Evolutionary conservation across 2,797 vertebrate species (phyloP), one percentile per base, ranked within the genome.

Genomic region (Oreonectes daqikongensis): DNA sequence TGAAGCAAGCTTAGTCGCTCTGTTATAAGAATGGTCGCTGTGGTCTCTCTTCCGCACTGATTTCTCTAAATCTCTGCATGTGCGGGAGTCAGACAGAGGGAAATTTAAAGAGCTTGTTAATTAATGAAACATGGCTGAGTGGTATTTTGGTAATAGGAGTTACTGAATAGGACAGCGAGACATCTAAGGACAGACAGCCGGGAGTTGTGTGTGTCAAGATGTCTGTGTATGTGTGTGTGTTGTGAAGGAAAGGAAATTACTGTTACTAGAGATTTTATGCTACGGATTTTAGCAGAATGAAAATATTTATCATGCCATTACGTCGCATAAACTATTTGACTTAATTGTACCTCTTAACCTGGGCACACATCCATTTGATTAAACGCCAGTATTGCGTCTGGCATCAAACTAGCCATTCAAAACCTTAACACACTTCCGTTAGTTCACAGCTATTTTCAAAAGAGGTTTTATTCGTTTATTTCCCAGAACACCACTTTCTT

Each of bases 111-210:
- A 82, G 79, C 65, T 32, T 83, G 85, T 85, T 83, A 87, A 91
- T 91, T 87, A 90, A 89, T 82, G 73, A 84, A 80, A 82, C 84
- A 70, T 76, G 81, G 75, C 61, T 68, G 78, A 84, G 81, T 75
- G 78, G 76, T 78, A 86, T 85, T 70, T 88, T 75, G 66, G 79
- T 84, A 60, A 87, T 85, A 86, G 81, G 85, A 88, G 87, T 87
- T 79, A 86, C 77, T 71, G 84, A 72, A 78, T 61, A 63, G 77
- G 84, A 86, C 84, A 84, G 79, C 81, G 69, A 70, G 83, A 82
- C 63, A 78, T 81, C 40, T 81, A 65, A 84, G 72, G 79, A 84
- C 78, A 83, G 87, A 86, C 83, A 85, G 84, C 82, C 59, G 28
- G 30, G 30, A 61, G 30, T 61, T 61, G 35, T 35, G 17, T 8